phyloP scores from a whole-genome alignment of 2,113 vertebrate species.

The Ochotona curzoniae region DNA sequence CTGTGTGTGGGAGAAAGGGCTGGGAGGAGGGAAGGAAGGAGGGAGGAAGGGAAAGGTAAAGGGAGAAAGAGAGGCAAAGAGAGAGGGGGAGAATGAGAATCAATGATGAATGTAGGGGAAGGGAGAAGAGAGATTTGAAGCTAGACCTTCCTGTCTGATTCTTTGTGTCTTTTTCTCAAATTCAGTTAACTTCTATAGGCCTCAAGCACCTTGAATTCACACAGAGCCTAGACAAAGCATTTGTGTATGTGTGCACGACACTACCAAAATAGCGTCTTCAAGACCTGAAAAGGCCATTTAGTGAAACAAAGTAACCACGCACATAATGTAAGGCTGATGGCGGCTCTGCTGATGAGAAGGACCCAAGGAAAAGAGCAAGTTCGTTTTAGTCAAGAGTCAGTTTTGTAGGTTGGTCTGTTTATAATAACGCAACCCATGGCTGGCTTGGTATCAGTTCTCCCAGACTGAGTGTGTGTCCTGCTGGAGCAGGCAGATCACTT shows the following conservation, averaged over 20 bases:
- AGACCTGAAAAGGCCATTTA: constrained; percentile 61
- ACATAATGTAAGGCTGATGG: constrained; percentile 60
- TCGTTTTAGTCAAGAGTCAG: not conserved
- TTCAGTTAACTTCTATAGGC: constrained; percentile 38
- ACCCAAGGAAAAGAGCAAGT: constrained; percentile 6
- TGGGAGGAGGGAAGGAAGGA: too few species aligned
- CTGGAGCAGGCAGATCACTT: not conserved
- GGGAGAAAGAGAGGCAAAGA: not conserved
- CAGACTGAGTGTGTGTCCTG: not conserved
- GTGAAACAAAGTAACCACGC: constrained; percentile 68
- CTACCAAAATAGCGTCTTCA: constrained; percentile 62
- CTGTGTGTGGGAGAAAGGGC: not conserved
- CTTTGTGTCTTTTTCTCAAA: constrained; percentile 50
- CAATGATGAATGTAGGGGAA: too few species aligned
- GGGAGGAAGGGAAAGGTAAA: not conserved
- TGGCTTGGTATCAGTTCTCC: not conserved
- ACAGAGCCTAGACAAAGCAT: constrained; percentile 71
- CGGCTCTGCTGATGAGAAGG: constrained; percentile 39
- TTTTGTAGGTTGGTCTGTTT: not conserved
- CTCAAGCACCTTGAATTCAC: constrained; percentile 62
- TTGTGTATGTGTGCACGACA: constrained; percentile 30
- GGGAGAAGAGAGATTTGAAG: not conserved
- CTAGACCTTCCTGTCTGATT: not conserved
- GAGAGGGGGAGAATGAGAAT: not conserved
- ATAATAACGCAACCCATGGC: not conserved